Evolutionary conservation across 2,113 vertebrate species (phyloP).

Genomic region (Galemys pyrenaicus): DNA sequence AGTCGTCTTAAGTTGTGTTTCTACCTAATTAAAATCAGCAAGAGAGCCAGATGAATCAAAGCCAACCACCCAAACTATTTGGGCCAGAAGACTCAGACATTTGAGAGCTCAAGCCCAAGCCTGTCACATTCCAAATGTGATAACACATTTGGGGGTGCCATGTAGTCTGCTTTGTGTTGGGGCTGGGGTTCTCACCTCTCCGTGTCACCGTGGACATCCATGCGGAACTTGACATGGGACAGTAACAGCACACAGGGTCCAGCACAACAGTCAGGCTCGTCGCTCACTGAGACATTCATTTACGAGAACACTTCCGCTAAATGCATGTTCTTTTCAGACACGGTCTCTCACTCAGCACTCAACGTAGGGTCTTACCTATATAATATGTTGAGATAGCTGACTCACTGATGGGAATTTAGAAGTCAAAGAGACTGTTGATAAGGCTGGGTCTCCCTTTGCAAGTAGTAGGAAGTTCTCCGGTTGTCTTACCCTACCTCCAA

Average conservation of each 20-base stretch:
- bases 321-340: not conserved
- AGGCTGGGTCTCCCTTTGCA: not conserved
- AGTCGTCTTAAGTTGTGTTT: conserved; percentile 79
- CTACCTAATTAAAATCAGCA: conserved; percentile 83
- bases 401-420: not conserved
- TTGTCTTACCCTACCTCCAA: not conserved
- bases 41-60: conserved; percentile 73
- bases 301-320: not conserved
- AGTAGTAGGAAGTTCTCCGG: not conserved
- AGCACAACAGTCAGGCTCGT: not conserved
- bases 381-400: not conserved
- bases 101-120: conserved; percentile 69
- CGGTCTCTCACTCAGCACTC: not conserved
- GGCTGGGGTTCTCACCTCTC: not conserved
- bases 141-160: not conserved
- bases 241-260: not conserved
- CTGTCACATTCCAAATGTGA: conserved; percentile 70
- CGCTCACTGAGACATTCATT: not conserved
- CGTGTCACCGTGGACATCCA: not conserved
- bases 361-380: not conserved
- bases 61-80: conserved; percentile 78
- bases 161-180: not conserved
- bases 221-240: not conserved
- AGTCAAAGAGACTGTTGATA: not conserved
- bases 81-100: conserved; percentile 52